Percentiles rank a stretch among this genome's conserved stretches.
phyloP scores from a whole-genome alignment of 2,797 vertebrate species.

The Gadopsis bispinosus region DNA sequence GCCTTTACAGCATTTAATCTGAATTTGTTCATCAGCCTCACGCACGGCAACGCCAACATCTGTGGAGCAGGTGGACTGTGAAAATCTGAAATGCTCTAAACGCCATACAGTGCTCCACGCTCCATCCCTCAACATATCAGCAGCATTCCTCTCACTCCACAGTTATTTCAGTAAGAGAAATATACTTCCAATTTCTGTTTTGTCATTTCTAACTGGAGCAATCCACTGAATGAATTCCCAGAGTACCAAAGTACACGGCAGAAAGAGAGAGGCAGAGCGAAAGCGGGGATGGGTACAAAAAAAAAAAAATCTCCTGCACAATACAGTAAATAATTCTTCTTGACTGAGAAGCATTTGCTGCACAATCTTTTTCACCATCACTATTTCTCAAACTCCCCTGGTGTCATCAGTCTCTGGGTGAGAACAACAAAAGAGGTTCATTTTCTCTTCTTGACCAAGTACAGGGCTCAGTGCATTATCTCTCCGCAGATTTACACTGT shows the following conservation, averaged over 20 bases:
- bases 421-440: slow-evolving; percentile 42
- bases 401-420: slow-evolving; percentile 73
- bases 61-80: slow-evolving; percentile 55
- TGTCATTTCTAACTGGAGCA: slow-evolving; percentile 77
- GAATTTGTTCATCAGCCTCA: slow-evolving; percentile 51
- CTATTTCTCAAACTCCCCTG: slow-evolving; percentile 68
- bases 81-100: slow-evolving; percentile 61
- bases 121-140: slow-evolving; percentile 54
- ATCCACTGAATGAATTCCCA: slow-evolving; percentile 71
- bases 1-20: slow-evolving; percentile 38
- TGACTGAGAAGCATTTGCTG: slow-evolving; percentile 64
- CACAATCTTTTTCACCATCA: slow-evolving; percentile 59
- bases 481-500: slow-evolving; percentile 69
- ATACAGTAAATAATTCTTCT: slow-evolving; percentile 73
- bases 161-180: slow-evolving; percentile 69
- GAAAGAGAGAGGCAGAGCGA: slow-evolving; percentile 49
- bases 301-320: slow-evolving; percentile 31
- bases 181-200: slow-evolving; percentile 73
- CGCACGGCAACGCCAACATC: slow-evolving; percentile 21
- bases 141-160: slow-evolving; percentile 48
- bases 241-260: slow-evolving; percentile 61
- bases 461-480: slow-evolving; percentile 58
- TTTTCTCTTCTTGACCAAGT: slow-evolving; percentile 65
- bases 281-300: slow-evolving; percentile 25
- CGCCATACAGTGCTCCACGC: slow-evolving; percentile 20